Evolutionary conservation across 2,113 vertebrate genomes (phyloP).

Genomic region (Erythrocercus mccallii): DNA sequence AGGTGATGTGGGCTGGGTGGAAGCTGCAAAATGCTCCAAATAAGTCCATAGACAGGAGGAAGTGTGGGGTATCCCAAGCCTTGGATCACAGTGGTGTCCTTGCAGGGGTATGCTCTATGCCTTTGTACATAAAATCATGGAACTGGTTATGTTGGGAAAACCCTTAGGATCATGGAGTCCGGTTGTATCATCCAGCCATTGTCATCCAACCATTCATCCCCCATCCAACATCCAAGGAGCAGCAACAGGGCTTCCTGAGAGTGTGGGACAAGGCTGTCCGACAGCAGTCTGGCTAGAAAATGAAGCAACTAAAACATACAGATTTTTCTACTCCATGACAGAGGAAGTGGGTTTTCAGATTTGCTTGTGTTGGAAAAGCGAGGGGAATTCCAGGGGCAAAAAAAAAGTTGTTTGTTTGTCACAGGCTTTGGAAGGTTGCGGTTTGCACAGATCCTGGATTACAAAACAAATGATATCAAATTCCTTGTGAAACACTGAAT

Average conservation of each 20-base stretch:
- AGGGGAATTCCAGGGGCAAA: slow-evolving; percentile 14
- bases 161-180: not conserved
- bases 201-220: not conserved
- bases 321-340: not conserved
- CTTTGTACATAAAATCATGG: not conserved
- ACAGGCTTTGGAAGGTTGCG: not conserved
- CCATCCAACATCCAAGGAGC: not conserved
- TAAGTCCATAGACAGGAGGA: not conserved
- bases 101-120: not conserved
- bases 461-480: not conserved
- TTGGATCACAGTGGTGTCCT: not conserved
- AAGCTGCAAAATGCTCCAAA: not conserved
- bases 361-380: not conserved
- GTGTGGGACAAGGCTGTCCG: not conserved
- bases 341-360: slow-evolving; percentile 5
- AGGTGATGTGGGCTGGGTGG: not conserved
- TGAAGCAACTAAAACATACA: not conserved
- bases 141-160: not conserved
- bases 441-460: not conserved
- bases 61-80: not conserved
- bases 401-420: not conserved
- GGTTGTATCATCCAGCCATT: not conserved
- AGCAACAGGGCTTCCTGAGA: not conserved
- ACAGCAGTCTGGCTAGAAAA: not conserved
- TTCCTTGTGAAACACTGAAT: not conserved